These are phyloP conservation scores for Craseonycteris thonglongyai DNA, from an alignment of 2,113 vertebrate species.

Conservation along the genomic window DNA sequence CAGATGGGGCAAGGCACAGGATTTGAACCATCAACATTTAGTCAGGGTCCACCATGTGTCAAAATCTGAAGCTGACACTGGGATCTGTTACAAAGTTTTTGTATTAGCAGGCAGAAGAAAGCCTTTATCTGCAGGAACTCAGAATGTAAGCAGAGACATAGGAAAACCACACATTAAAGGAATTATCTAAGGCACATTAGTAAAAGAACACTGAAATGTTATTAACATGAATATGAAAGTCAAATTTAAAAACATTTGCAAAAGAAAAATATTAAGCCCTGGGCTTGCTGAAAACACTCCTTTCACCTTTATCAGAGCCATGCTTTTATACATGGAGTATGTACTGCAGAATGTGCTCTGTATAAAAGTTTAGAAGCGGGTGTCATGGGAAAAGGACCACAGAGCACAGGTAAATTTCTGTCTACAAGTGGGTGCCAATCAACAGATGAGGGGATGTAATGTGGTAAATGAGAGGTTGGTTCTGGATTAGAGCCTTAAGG, in stretches of 20 bases:
- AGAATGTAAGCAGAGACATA: neutral
- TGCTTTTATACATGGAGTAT: neutral
- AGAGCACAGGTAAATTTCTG: neutral
- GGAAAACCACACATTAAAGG: neutral
- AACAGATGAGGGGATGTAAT: neutral
- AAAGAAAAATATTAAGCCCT: neutral
- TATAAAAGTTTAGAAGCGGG: too few relatives aligned
- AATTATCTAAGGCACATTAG: neutral
- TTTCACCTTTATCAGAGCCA: neutral
- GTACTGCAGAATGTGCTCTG: neutral
- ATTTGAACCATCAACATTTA: neutral
- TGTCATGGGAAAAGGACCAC: neutral
- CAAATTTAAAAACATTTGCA: neutral
- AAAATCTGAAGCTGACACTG: neutral
- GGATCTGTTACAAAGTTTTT: neutral
- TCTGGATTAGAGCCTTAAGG: neutral
- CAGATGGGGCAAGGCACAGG: neutral
- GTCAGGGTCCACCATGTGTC: neutral
- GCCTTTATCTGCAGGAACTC: neutral
- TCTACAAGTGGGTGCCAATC: neutral
- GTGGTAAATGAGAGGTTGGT: neutral
- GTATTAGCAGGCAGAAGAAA: neutral
- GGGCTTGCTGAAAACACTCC: neutral
- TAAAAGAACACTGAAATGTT: neutral
- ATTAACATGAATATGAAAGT: neutral